Evolutionary conservation across 2,113 vertebrate genomes (phyloP).

Genomic region (Arenaria interpres): DNA sequence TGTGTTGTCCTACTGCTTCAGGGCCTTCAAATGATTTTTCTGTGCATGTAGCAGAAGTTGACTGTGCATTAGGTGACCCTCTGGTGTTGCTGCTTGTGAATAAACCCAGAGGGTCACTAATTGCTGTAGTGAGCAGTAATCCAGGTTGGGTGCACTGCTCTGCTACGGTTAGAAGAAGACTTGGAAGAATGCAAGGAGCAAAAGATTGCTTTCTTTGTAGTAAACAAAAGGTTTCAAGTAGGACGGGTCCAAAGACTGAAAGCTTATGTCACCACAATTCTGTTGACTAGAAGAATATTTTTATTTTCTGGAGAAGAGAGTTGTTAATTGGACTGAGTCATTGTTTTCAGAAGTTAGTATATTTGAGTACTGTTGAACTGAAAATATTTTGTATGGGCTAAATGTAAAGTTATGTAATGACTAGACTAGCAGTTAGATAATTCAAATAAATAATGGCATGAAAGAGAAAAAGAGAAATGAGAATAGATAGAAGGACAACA

Average conservation of each 20-base stretch:
- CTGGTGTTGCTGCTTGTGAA: not conserved
- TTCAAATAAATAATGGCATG: not conserved
- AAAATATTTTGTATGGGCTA: not conserved
- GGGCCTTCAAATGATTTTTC: not conserved
- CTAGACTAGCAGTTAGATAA: not conserved
- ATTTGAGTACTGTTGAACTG: not conserved
- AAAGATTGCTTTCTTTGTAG: not conserved
- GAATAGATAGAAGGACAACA: not conserved
- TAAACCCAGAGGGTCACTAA: not conserved
- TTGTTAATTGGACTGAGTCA: not conserved
- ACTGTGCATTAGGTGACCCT: accelerated
- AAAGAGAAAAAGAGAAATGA: not conserved
- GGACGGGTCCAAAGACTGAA: not conserved
- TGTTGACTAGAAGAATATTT: not conserved
- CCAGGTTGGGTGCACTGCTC: no score
- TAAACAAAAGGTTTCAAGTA: not conserved
- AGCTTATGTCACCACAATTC: not conserved
- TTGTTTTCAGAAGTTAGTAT: not conserved
- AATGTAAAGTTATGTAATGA: not conserved
- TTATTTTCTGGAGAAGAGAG: not conserved
- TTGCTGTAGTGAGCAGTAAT: not conserved
- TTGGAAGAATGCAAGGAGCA: not conserved
- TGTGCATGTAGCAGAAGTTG: not conserved
- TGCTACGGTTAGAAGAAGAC: not conserved
- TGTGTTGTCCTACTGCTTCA: not conserved